These are phyloP conservation scores for Atherinomorus stipes DNA, from an alignment of 2,113 vertebrate genomes.

Conservation along the genomic window DNA sequence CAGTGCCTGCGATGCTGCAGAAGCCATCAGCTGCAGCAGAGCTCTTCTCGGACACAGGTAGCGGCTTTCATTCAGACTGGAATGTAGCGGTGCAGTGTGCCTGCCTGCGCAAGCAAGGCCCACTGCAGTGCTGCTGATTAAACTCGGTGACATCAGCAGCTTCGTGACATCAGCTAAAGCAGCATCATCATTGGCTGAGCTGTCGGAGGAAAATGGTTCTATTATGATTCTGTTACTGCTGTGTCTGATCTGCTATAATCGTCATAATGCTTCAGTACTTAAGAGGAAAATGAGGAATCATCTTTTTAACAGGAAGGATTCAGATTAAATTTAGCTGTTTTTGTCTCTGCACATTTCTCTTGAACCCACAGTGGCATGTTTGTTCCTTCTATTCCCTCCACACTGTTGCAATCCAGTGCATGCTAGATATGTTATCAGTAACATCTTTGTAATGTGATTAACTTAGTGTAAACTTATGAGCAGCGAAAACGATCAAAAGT, in stretches of 20 bases:
- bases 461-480: too few relatives aligned
- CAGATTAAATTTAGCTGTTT: background rate
- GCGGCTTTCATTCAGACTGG: slow-evolving; percentile 29
- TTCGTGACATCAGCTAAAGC: slow-evolving; percentile 35
- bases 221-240: background rate
- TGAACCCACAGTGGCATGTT: background rate
- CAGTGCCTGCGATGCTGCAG: background rate
- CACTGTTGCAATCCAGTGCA: slow-evolving; percentile 6
- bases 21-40: slow-evolving; percentile 38
- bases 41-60: slow-evolving; percentile 48
- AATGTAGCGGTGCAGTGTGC: slow-evolving; percentile 28
- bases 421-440: too few relatives aligned
- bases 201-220: slow-evolving; percentile 6
- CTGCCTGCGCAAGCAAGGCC: slow-evolving; percentile 41
- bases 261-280: background rate
- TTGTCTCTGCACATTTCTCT: background rate
- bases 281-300: background rate
- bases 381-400: background rate
- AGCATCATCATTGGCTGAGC: slow-evolving; percentile 25
- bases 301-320: background rate
- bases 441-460: too few relatives aligned
- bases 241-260: slow-evolving; percentile 9
- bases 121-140: slow-evolving; percentile 66
- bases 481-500: background rate
- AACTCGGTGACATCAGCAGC: slow-evolving; percentile 51